A percentile compares a stretch with the other conserved stretches of the same genome.
Evolutionary conservation across 2,113 vertebrate genomes (phyloP).

Genomic region (Apeltes quadracus): DNA sequence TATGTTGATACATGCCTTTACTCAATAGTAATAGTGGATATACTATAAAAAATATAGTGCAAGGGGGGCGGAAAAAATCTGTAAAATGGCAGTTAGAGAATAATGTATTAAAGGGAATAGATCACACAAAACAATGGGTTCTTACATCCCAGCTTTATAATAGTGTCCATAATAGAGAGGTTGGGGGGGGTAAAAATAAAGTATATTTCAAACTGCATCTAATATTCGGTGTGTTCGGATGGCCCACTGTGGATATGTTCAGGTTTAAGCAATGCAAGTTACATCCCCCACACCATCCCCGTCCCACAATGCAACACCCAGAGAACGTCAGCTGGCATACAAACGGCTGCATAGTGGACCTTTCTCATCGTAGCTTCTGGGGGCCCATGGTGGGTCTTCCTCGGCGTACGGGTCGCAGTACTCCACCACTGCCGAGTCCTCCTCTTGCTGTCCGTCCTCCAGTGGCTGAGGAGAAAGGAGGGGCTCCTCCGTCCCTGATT

Average conservation of each 20-base stretch:
- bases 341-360: conserved; percentile 69
- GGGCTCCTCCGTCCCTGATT: conserved; percentile 81
- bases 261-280: no score
- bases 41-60: background rate
- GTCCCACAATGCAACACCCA: background rate
- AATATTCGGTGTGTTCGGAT: no score
- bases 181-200: no score
- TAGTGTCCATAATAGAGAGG: no score
- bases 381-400: conserved; percentile 95
- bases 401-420: conserved; percentile 96
- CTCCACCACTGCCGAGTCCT: conserved; percentile 91
- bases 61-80: background rate
- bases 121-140: background rate
- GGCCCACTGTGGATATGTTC: no score
- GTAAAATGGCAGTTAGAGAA: no score
- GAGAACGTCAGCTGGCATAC: background rate
- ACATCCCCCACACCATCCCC: background rate
- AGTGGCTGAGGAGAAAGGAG: conserved; percentile 79
- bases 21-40: background rate
- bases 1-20: background rate
- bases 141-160: no score
- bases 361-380: conserved; percentile 90
- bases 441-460: conserved; percentile 88
- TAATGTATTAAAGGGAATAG: no score
- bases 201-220: no score